phyloP scores from a whole-genome alignment of 2,888 invertebrate genomes.

The Cetonia aurata region DNA sequence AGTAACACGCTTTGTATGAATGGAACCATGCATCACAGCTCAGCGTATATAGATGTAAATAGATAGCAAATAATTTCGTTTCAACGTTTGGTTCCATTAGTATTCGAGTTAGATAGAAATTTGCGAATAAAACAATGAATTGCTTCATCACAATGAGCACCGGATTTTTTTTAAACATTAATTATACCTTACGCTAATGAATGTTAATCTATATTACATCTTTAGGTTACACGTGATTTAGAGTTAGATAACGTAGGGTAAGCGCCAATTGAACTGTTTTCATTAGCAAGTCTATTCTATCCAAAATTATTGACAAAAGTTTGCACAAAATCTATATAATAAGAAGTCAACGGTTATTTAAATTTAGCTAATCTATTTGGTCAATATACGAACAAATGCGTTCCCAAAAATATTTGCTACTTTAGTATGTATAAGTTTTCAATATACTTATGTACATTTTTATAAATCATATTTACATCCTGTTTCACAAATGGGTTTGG shows the following conservation, averaged over 20 bases:
- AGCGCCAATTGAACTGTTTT: constrained; percentile 20
- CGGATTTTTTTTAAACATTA: too few species aligned
- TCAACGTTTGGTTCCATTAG: too few species aligned
- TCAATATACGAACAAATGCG: neutral
- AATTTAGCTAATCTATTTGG: neutral
- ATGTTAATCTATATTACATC: neutral
- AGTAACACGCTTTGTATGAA: neutral
- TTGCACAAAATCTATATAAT: constrained; percentile 9
- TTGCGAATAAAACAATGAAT: too few species aligned
- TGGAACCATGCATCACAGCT: neutral
- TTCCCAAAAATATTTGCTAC: constrained; percentile 17
- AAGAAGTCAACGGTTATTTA: constrained; percentile 13
- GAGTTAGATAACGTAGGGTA: constrained; percentile 7
- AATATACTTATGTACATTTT: too few species aligned
- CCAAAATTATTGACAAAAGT: constrained; percentile 16
- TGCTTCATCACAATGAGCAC: too few species aligned
- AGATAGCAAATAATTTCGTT: too few species aligned
- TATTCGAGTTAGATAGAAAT: too few species aligned
- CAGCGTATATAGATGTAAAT: too few species aligned
- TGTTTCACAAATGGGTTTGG: too few species aligned
- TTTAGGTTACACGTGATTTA: constrained; percentile 19
- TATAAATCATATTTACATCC: too few species aligned
- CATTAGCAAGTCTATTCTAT: constrained; percentile 15
- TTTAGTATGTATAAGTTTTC: neutral
- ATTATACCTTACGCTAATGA: neutral